Evolutionary conservation across 1,140 invertebrate species (phyloP), one percentile per base, ranked within the genome.

Genomic region (Drosophila truncata): DNA sequence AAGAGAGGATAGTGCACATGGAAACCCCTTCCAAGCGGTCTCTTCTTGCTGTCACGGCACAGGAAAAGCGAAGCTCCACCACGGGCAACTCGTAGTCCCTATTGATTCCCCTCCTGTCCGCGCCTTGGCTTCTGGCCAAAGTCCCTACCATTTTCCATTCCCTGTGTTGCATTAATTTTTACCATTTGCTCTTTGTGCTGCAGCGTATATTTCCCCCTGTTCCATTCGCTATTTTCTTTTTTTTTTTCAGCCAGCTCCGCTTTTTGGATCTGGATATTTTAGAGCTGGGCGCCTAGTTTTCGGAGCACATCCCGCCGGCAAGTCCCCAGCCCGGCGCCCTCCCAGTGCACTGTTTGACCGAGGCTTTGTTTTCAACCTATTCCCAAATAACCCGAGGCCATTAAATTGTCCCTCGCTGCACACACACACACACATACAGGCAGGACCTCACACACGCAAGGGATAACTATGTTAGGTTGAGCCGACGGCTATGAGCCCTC

Each of bases 151-250:
- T 42, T 23, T 62, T 59, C 46, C 55, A 44, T 44, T 75, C 59
- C 37, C 58, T 63, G 55, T 50, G 64, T 78, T 78, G 76, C 76
- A 78, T 78, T 78, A 78, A 78, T 78, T 78, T 78, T 78, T 78
- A 78, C 75, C 75, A 78, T 78, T 78, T 78, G 75, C 76, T 71
- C 65, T 78, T 78, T 78, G 76, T 78, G 76, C 76, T 63, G 58
- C 75, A 78, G 29, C 54, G 67, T 49, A 50, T 63, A 70, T 78
- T 50, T 61, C 5, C 35, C 66, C 66, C 23, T 42, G 35, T 60
- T 60, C 63, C 18, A 37, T 70, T 70, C 37, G 37, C 59, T 72
- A 60, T 71, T 69, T 71, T 20, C 33, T 44, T 33, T 52, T 44
- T 72, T 72, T 50, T 29, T 49, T 11, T 3, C 52, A 49, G 41